Base-by-base conservation (phyloP, 2,888 invertebrate genomes). In the Tyria jacobaeae region DNA sequence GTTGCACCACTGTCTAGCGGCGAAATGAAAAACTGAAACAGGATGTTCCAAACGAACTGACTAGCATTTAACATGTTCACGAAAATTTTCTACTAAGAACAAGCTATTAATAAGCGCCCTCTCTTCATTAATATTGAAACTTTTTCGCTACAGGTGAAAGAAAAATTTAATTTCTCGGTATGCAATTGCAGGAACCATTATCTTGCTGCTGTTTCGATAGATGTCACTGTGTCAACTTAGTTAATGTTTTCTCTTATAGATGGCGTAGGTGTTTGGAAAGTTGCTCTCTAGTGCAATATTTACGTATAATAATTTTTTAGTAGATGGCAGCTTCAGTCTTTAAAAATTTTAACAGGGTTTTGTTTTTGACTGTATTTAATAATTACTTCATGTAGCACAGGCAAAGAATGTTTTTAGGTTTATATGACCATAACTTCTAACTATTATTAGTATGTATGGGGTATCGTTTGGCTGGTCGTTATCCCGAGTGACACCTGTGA, bases 271-370 rank as follows among this genome's bases (percentile, higher is more conserved):
- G 25, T 10, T 41, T 10, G 1, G 7, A 31, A 34, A 12, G 21
- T 21, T 7, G 34, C 9, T 7, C 17, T 15, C 17, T 5, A 49
- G 27, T 2, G 4, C 12, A 34, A 12, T 14, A 6, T 17, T 54
- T 27, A 27, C 12, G 12, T 47, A 24, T 14, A 2, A 35, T 9
- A 1, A 21, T 51, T 51, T 24, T 3, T 14, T 14, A 7, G 12
- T 39, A 54, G 53, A 39, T 54, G 53, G 53, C 53, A n/a, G 4
- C 12, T 1, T 12, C 1, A 44, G 44, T 17, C 44, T 12, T 44
- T 3, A 12, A 44, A 1, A 21, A 44, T 44, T 44, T 44, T 4
- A 44, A 12, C 21, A 44, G n/a, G n/a, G n/a, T n/a, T n/a, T n/a
- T n/a, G n/a, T n/a, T n/a, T n/a, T n/a, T n/a, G n/a, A n/a, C n/a